Conservation (phyloP, 2,113 vertebrate species). For the Phaethon lepturus region DNA sequence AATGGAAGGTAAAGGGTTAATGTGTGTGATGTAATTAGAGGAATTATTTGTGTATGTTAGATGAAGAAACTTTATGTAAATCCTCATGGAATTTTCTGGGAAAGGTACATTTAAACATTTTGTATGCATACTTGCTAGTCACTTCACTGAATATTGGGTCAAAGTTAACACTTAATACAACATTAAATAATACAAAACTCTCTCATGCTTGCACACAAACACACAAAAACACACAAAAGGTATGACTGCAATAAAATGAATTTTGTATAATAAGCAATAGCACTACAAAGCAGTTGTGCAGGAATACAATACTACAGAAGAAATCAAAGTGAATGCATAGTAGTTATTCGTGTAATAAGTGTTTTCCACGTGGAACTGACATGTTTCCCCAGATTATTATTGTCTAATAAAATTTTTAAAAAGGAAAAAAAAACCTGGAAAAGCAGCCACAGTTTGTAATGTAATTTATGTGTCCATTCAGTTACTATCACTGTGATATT, state of each 20-base stretch:
- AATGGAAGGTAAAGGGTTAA: constrained; percentile 16
- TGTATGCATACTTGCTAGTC: background rate
- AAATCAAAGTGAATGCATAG: background rate
- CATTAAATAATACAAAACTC: background rate
- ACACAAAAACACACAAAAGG: background rate
- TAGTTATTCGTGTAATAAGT: background rate
- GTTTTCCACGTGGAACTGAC: background rate
- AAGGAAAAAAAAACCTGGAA: background rate
- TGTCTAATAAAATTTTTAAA: background rate
- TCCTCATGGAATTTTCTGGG: background rate
- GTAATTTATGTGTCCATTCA: constrained; percentile 48
- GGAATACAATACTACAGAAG: background rate
- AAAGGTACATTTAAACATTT: background rate
- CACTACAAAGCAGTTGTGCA: background rate
- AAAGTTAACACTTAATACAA: background rate
- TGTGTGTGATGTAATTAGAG: background rate
- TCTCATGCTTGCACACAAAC: background rate
- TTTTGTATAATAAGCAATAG: background rate
- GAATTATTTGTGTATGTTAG: background rate
- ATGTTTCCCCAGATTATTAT: background rate
- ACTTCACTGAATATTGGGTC: background rate
- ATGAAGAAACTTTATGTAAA: constrained; percentile 35
- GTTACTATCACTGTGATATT: constrained; percentile 32
- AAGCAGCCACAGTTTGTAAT: background rate
- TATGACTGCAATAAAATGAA: background rate